Evolutionary conservation across 2,797 vertebrate species (phyloP).

Genomic region (Sciaenops ocellatus): DNA sequence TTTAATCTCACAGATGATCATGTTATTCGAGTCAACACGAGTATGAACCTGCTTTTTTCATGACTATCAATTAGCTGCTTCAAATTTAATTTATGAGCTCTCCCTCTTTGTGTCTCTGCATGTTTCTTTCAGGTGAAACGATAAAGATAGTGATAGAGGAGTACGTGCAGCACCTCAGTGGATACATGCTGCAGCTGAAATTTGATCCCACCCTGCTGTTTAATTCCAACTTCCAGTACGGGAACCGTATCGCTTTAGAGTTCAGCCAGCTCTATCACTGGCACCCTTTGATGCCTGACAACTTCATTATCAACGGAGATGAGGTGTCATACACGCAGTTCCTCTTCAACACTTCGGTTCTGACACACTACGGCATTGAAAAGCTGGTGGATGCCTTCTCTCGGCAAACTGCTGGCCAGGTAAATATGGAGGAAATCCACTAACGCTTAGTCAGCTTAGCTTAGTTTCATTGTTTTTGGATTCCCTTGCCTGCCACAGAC

Average conservation of each 20-base stretch:
- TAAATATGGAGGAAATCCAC: conserved; percentile 60
- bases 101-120: conserved; percentile 3
- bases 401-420: conserved; percentile 92
- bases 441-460: neutral
- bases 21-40: neutral
- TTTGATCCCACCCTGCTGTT: conserved; percentile 95
- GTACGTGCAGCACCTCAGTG: conserved; percentile 97
- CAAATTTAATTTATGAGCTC: neutral
- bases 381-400: conserved; percentile 93
- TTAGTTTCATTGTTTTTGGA: neutral
- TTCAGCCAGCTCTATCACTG: conserved; percentile 98
- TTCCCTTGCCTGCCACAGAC: neutral
- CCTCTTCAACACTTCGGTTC: conserved; percentile 93
- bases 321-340: conserved; percentile 91
- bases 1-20: neutral
- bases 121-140: conserved; percentile 89
- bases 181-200: conserved; percentile 92
- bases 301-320: conserved; percentile 86
- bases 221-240: conserved; percentile 91
- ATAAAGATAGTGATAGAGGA: conserved; percentile 96
- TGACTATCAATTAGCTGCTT: neutral
- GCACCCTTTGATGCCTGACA: conserved; percentile 97
- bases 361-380: conserved; percentile 90
- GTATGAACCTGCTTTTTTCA: neutral
- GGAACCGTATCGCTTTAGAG: conserved; percentile 94